Evolutionary conservation across 2,113 vertebrate genomes (phyloP).

Genomic region (Potamarius usumacintae): DNA sequence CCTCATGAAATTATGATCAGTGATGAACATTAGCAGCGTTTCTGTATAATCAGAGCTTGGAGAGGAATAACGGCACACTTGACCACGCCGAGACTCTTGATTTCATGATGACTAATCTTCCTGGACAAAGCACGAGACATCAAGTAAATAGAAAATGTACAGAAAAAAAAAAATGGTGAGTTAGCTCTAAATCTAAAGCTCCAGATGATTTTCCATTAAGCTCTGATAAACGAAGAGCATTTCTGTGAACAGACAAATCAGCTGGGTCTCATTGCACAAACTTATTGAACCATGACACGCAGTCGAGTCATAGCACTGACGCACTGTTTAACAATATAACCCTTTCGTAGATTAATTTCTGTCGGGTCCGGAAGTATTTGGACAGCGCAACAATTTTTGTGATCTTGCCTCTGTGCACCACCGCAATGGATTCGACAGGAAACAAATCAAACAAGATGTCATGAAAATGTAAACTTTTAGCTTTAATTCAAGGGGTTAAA

Average conservation of each 20-base stretch:
- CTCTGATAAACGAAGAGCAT: neutral
- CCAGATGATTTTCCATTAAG: neutral
- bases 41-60: slow-evolving; percentile 30
- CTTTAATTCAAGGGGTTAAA: too few species aligned
- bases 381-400: too few species aligned
- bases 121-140: slow-evolving; percentile 14
- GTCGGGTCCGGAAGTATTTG: too few species aligned
- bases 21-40: slow-evolving; percentile 18
- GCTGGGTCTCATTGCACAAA: neutral
- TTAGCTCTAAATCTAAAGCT: neutral
- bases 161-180: too few species aligned
- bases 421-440: too few species aligned
- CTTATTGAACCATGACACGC: neutral
- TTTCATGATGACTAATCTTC: slow-evolving; percentile 28
- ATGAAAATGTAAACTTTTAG: too few species aligned
- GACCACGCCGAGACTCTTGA: slow-evolving; percentile 36
- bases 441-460: too few species aligned
- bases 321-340: neutral
- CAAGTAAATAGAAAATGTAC: neutral
- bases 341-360: too few species aligned
- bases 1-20: slow-evolving; percentile 27
- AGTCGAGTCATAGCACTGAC: neutral
- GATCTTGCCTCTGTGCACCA: too few species aligned
- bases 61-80: slow-evolving; percentile 40
- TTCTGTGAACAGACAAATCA: neutral